A percentile compares a stretch with the other conserved stretches of the same genome.
Evolutionary conservation across 1,140 invertebrate species (phyloP).

Genomic region (Zeugodacus cucurbitae): DNA sequence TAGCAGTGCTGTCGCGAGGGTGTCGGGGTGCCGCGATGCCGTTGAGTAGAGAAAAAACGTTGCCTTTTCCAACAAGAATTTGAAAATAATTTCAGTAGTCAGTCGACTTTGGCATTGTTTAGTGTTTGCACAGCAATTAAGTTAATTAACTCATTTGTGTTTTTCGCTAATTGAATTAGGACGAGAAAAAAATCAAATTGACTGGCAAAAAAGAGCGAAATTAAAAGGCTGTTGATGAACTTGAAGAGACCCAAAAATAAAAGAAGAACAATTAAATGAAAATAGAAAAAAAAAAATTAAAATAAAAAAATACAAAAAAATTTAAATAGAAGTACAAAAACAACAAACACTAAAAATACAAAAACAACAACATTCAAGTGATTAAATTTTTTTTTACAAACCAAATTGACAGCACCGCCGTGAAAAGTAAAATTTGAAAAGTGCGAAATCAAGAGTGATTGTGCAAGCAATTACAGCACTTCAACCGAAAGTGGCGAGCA

Average conservation of each 20-base stretch:
- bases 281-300: neutral
- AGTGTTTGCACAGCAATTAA: conserved; percentile 46
- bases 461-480: neutral
- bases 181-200: neutral
- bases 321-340: neutral
- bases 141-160: conserved; percentile 47
- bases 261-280: neutral
- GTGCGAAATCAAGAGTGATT: neutral
- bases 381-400: too few species aligned
- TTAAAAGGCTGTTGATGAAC: neutral
- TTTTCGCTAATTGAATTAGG: conserved; percentile 46
- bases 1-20: neutral
- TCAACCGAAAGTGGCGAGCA: neutral
- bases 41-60: neutral
- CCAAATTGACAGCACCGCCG: too few species aligned
- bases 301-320: neutral
- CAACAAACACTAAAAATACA: neutral
- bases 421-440: neutral
- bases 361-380: neutral
- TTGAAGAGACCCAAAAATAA: neutral
- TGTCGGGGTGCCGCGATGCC: neutral
- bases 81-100: conserved; percentile 48
- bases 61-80: conserved; percentile 34
- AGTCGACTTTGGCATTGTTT: conserved; percentile 46
- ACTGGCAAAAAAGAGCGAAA: neutral